Percentiles rank a stretch among this genome's conserved stretches.
These are phyloP conservation scores for Hydractinia symbiolongicarpus DNA, from an alignment of 30 jellyfish, hydroid and myxozoan genomes.

Conservation along the genomic window DNA sequence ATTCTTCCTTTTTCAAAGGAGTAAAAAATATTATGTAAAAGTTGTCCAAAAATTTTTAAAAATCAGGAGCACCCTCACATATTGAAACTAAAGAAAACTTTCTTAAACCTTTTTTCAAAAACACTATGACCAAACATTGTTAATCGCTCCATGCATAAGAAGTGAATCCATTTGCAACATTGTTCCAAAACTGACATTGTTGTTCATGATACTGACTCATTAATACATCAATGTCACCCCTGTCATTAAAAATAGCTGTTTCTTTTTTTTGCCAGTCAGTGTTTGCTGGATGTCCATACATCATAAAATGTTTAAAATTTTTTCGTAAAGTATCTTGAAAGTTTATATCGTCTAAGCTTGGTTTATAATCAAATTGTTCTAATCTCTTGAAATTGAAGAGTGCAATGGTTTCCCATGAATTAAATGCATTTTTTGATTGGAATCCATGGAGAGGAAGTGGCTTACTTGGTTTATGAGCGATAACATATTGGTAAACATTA, in stretches of 20 bases:
- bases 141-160: slow-evolving; percentile 32
- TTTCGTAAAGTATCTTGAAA: slow-evolving; percentile 12
- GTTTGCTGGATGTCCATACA: slow-evolving; percentile 14
- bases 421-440: slow-evolving; percentile 26
- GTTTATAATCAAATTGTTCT: not conserved
- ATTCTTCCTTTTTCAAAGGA: too few relatives aligned
- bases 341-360: not conserved
- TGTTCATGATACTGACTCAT: slow-evolving; percentile 14
- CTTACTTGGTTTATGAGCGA: slow-evolving; percentile 34
- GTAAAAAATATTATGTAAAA: too few relatives aligned
- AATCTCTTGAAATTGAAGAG: slow-evolving; percentile 15
- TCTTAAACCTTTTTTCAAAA: not conserved
- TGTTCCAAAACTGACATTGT: slow-evolving; percentile 25
- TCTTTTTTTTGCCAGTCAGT: slow-evolving; percentile 13
- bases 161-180: slow-evolving; percentile 16
- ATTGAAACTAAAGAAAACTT: too few relatives aligned
- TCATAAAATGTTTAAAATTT: slow-evolving; percentile 35
- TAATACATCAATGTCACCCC: not conserved
- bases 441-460: slow-evolving; percentile 19
- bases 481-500: slow-evolving; percentile 44
- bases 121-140: not conserved
- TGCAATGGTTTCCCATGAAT: slow-evolving; percentile 33
- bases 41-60: too few relatives aligned
- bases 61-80: too few relatives aligned
- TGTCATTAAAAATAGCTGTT: slow-evolving; percentile 19